Percentiles rank a stretch among this genome's conserved stretches.
phyloP scores from a whole-genome alignment of 1,140 invertebrate genomes.

The Drosophila subobscura region DNA sequence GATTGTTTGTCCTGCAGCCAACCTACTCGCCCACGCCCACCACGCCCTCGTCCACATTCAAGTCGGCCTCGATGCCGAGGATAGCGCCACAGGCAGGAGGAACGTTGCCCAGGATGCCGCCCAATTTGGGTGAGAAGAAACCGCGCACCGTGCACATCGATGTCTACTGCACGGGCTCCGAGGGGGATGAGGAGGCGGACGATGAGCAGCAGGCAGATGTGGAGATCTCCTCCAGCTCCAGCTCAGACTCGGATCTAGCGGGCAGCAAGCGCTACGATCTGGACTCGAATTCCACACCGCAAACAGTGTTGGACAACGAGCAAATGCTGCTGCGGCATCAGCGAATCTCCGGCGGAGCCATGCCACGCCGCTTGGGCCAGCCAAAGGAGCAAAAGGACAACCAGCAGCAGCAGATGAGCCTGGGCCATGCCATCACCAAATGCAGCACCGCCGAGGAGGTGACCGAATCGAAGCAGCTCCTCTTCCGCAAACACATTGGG shows the following conservation, averaged over 20 bases:
- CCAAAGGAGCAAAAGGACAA: slow-evolving; percentile 12
- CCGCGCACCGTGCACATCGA: slow-evolving; percentile 90
- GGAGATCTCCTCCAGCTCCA: slow-evolving; percentile 83
- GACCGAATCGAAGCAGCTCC: slow-evolving; percentile 79
- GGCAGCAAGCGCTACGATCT: slow-evolving; percentile 64
- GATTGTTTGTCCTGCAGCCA: slow-evolving; percentile 26
- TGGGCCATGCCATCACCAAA: slow-evolving; percentile 79
- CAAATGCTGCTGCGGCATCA: slow-evolving; percentile 86
- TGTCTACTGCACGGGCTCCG: slow-evolving; percentile 90
- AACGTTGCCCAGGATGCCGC: not conserved
- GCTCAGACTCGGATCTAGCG: slow-evolving; percentile 44
- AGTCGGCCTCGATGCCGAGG: slow-evolving; percentile 74
- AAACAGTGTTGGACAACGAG: slow-evolving; percentile 87
- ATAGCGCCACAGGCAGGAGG: slow-evolving; percentile 56
- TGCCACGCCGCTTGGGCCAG: slow-evolving; percentile 83
- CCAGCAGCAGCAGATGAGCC: slow-evolving; percentile 38
- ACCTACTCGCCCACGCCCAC: slow-evolving; percentile 68
- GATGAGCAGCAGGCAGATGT: slow-evolving; percentile 86
- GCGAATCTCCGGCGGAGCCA: slow-evolving; percentile 77
- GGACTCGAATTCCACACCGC: slow-evolving; percentile 85
- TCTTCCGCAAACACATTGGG: slow-evolving; percentile 83
- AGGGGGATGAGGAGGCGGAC: slow-evolving; percentile 86
- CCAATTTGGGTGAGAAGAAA: slow-evolving; percentile 84
- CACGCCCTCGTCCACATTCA: slow-evolving; percentile 69
- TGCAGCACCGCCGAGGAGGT: slow-evolving; percentile 81